Evolutionary conservation across 2,888 invertebrate species (phyloP), one percentile per base, ranked within the genome.

Genomic region (Rambutsinella grinnellia): DNA sequence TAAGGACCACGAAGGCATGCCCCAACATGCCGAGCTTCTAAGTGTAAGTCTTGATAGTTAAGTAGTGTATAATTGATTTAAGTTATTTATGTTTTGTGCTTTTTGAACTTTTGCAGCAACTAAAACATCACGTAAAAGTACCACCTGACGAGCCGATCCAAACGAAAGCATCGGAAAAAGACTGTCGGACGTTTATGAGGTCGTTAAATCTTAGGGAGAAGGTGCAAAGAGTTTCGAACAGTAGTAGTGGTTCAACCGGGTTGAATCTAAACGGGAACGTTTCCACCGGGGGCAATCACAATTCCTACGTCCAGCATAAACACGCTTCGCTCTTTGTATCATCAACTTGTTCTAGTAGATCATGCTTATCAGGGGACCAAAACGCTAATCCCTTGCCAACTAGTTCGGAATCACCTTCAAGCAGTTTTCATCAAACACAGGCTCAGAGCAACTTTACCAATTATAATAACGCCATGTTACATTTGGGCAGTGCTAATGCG

Each of bases 21-120:
- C 78, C n/a, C 69, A 78, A 51, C 78, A 78, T 36, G 78, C 60
- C 6, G 78, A 69, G 56, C 63, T 78, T 36, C 54, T 78, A 21
- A 78, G 54, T 62, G 78, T 78, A 69, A 74, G 66, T 60, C 15
- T 10, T 23, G 17, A n/a, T 8, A 58, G 2, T 15, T 51, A 28
- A 5, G 19, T 27, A 24, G 2, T 58, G 8, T n/a, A n/a, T n/a
- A n/a, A n/a, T n/a, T 10, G 13, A 5, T 17, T n/a, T 51, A n/a
- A 10, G 51, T 51, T 51, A n/a, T 8, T 15, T 51, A 5, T 51
- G 6, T 51, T 8, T 5, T 51, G 13, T 47, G 47, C 3, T 28
- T 3, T 61, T 27, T 24, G 10, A 1, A 49, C 2, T n/a, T 28
- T 28, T 56, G 26, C 67, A 77, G 77, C 66, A 77, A 67, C 28